phyloP scores from a whole-genome alignment of 1,140 invertebrate species.

The Oncopodura yosiiana region DNA sequence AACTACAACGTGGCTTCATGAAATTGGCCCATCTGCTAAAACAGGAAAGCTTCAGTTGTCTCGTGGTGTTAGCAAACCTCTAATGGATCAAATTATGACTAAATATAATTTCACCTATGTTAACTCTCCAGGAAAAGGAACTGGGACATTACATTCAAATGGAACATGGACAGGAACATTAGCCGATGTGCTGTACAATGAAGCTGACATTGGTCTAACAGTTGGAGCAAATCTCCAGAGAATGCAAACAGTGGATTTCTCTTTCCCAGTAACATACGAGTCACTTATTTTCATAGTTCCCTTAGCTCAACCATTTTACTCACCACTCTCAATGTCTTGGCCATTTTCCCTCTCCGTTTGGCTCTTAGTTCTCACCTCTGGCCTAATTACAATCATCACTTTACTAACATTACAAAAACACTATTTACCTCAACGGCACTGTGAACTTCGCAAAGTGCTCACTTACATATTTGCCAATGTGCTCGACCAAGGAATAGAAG shows the following conservation, averaged over 20 bases:
- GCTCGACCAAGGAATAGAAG: slow-evolving; percentile 4
- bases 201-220: slow-evolving; percentile 14
- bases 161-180: slow-evolving; percentile 23
- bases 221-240: slow-evolving; percentile 10
- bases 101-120: slow-evolving; percentile 22
- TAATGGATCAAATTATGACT: slow-evolving; percentile 4
- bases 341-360: slow-evolving; percentile 19
- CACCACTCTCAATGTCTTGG: slow-evolving; percentile 21
- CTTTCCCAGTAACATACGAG: slow-evolving; percentile 24
- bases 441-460: too few species aligned
- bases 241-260: slow-evolving; percentile 5
- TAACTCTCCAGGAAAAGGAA: slow-evolving; percentile 26
- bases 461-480: neutral
- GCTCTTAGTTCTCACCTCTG: too few species aligned
- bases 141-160: slow-evolving; percentile 4
- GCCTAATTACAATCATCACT: too few species aligned
- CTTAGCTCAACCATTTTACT: neutral
- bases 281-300: slow-evolving; percentile 26
- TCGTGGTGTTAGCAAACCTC: slow-evolving; percentile 6
- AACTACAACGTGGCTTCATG: slow-evolving; percentile 14
- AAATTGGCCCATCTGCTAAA: too few species aligned
- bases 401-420: too few species aligned
- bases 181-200: slow-evolving; percentile 13
- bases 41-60: too few species aligned
- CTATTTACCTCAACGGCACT: too few species aligned